phyloP scores from a whole-genome alignment of 2,797 vertebrate species.

The Buceros bicornis region DNA sequence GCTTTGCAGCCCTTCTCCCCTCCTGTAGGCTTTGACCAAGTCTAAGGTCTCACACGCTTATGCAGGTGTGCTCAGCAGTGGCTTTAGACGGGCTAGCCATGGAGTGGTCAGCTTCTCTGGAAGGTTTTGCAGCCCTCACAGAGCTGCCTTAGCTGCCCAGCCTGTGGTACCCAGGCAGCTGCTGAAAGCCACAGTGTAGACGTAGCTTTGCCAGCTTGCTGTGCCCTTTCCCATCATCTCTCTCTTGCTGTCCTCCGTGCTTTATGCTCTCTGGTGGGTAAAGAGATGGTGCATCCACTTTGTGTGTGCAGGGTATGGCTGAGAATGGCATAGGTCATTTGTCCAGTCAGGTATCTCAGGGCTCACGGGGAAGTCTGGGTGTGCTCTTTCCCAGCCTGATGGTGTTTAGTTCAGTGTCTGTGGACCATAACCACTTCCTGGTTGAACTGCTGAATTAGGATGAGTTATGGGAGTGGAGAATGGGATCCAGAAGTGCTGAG shows the following conservation, averaged over 20 bases:
- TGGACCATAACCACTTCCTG: background rate
- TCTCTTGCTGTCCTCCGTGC: background rate
- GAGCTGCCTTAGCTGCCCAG: background rate
- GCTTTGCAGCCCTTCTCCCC: background rate
- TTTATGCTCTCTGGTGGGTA: background rate
- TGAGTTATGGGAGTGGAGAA: background rate
- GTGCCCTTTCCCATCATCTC: background rate
- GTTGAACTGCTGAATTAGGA: background rate
- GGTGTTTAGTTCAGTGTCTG: background rate
- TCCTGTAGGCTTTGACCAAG: background rate
- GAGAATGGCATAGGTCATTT: background rate
- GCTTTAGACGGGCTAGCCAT: background rate
- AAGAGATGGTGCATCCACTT: background rate
- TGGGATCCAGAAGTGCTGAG: background rate
- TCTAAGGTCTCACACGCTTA: background rate
- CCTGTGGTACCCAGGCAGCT: background rate
- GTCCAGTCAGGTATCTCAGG: background rate
- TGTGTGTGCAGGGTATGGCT: background rate
- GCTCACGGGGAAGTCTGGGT: background rate
- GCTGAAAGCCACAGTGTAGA: background rate
- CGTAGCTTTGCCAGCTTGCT: background rate
- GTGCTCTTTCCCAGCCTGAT: background rate
- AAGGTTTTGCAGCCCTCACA: background rate
- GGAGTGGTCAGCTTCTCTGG: background rate
- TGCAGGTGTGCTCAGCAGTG: background rate